Conservation (phyloP, 2,113 vertebrate species). For the Thalassarche chlororhynchos region DNA sequence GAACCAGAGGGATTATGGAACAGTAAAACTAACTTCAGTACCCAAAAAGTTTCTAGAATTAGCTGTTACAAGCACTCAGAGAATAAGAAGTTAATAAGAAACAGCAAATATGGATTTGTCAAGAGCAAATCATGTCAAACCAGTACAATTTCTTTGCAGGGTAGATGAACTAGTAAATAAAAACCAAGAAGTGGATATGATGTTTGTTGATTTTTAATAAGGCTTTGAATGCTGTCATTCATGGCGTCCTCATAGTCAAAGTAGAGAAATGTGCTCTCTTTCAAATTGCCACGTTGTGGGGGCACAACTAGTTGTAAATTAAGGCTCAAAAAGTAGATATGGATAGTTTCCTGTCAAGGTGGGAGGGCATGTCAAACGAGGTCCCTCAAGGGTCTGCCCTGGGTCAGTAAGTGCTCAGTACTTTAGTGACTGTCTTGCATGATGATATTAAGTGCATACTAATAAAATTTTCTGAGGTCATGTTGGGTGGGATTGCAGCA, state of each 20-base stretch:
- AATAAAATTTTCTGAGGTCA: neutral
- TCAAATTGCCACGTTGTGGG: neutral
- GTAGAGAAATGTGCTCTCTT: fast-evolving
- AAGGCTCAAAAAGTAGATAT: neutral
- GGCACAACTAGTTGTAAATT: neutral
- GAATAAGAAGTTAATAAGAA: slow-evolving; percentile 59
- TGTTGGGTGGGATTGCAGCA: neutral
- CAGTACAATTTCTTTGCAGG: neutral
- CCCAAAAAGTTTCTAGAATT: slow-evolving; percentile 51
- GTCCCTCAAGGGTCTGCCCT: neutral
- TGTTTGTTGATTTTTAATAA: neutral
- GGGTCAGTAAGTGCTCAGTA: neutral
- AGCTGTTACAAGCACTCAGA: slow-evolving; percentile 59
- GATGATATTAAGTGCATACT: neutral
- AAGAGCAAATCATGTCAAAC: slow-evolving; percentile 29
- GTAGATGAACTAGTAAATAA: neutral
- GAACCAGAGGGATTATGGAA: slow-evolving; percentile 56
- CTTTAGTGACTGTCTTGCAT: neutral
- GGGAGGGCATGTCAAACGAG: neutral
- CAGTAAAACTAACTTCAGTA: slow-evolving; percentile 58
- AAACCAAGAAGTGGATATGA: neutral
- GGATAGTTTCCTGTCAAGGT: neutral
- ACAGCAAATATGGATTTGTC: slow-evolving; percentile 53
- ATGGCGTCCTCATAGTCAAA: neutral
- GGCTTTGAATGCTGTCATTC: neutral